Base-by-base conservation (phyloP, 2,888 invertebrate species). In the Entomobrya proxima region DNA sequence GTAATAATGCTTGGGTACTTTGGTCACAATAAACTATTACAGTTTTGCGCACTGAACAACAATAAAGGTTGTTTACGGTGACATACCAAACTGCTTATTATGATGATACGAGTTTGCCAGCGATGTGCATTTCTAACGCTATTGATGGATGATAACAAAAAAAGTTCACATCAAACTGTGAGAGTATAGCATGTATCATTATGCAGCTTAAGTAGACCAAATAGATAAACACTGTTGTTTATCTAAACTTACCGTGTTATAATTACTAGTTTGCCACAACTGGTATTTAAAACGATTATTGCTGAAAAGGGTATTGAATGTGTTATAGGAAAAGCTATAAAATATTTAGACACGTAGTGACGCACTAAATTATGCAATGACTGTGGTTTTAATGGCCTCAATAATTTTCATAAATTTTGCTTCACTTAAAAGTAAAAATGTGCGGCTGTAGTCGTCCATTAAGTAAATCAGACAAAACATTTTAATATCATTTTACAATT, bases 201-300 rank as follows among this genome's bases (percentile, higher is more conserved):
- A n/a, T n/a, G n/a, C n/a, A n/a, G n/a, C n/a, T 7, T 7, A 55
- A 64, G 35, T 64, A 64, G 64, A 64, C 64, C 64, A 64, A 37
- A 61, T 4, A 18, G 15, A 30, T 13, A 32, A 64, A 6, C 3
- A 35, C 27, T 64, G 64, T 18, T 55, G 27, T 27, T 55, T 35
- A 64, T 35, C 30, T 35, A 64, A 18, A 9, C 18, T 18, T 32
- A 64, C n/a, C 18, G 27, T 15, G 64, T 64, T 35, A 64, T 35
- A 64, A 64, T 64, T 64, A 18, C 13, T 35, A 24, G 9, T n/a
- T n/a, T 64, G 11, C 9, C 35, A 64, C 32, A 52, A 52, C 18
- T 52, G 4, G 6, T 32, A 37, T 47, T 47, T 47, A 13, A 9
- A 47, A n/a, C 13, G n/a, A 47, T 9, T n/a, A n/a, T n/a, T 47